Base-by-base conservation (phyloP, 2,888 invertebrate species). In the Archaeoteleia sp. region DNA sequence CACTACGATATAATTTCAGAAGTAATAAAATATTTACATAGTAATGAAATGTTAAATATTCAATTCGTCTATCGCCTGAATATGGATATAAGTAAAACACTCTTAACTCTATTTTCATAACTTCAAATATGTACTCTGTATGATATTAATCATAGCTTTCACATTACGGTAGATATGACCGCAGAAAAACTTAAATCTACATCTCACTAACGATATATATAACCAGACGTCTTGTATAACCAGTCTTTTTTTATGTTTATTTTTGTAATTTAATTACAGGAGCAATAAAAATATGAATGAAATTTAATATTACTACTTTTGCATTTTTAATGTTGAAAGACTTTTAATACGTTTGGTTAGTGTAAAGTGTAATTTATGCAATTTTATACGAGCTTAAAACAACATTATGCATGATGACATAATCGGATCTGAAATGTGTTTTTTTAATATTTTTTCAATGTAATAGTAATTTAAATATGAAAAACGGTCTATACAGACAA, bases 61-160 rank as follows among this genome's bases (percentile, higher is more conserved):
- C 43, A 54, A 39, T 49, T 12, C 42, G 40, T 39, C 37, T 6
- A 43, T 29, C 15, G n/a, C 15, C 34, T 46, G 40, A 29, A 54
- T 63, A 55, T 34, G 54, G 45, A 45, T 46, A 53, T 46, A 17
- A 17, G 40, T 32, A 45, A 61, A 54, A 30, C 30, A 45, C 39
- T 43, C 15, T 45, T 45, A 15, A 35, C 27, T 17, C n/a, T 46
- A 40, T 62, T 46, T 46, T 46, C 54, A 54, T 17, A 27, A 46
- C 14, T 14, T 48, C 27, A 62, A 62, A 48, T 53, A 61, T 53
- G 9, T 53, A 61, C 39, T 20, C 13, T 12, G 48, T n/a, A 1
- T 10, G 42, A 34, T 54, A 63, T 65, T 65, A 65, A 65, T 51
- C 49, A 62, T 40, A 37, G 65, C 65, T 65, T 65, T 57, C 57